Conservation (phyloP, 2,797 vertebrate species). For the Rhadinocentrus ornatus region DNA sequence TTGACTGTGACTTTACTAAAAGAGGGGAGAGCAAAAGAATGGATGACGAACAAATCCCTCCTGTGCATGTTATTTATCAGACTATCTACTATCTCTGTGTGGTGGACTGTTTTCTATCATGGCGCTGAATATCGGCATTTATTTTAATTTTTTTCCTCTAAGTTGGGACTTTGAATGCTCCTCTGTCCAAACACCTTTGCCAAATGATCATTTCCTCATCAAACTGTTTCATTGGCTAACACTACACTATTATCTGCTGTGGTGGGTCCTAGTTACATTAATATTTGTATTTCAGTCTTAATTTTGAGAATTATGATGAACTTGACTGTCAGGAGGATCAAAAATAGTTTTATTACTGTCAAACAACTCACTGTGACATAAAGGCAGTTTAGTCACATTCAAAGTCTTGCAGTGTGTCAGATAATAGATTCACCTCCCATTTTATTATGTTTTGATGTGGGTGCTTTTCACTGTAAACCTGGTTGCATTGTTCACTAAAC, state of each 20-base stretch:
- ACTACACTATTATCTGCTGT: constrained; percentile 53
- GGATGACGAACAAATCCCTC: constrained; percentile 16
- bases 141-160: constrained; percentile 19
- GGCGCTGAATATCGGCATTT: constrained; percentile 42
- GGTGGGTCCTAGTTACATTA: background rate
- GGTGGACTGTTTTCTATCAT: constrained; percentile 50
- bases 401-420: constrained; percentile 26
- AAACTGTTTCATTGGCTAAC: constrained; percentile 36
- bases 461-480: constrained; percentile 24
- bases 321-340: background rate
- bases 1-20: constrained; percentile 16
- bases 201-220: constrained; percentile 44
- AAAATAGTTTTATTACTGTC: background rate
- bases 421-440: constrained; percentile 45
- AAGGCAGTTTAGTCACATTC: constrained; percentile 11
- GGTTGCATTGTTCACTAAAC: constrained; percentile 43
- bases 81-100: constrained; percentile 41
- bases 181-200: constrained; percentile 30
- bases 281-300: constrained; percentile 1
- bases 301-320: background rate
- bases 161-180: constrained; percentile 50
- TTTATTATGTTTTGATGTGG: constrained; percentile 27
- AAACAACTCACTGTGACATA: background rate
- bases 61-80: constrained; percentile 76
- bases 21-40: constrained; percentile 21